A percentile compares a stretch with the other conserved stretches of the same genome.
phyloP scores from a whole-genome alignment of 2,113 vertebrate species.

The Lagopus leucura region DNA sequence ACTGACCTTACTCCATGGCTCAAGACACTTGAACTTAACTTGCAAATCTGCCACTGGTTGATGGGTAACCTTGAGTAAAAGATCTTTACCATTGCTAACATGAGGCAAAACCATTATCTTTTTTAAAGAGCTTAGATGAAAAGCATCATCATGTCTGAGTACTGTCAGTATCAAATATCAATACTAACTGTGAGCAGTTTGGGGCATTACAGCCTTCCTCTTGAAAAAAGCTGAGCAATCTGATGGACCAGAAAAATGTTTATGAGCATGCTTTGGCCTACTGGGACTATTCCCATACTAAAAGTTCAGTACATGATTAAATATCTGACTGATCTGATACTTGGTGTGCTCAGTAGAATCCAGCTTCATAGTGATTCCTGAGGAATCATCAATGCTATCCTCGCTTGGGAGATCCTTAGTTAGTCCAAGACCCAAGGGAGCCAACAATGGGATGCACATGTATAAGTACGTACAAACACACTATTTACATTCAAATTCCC shows the following conservation, averaged over 20 bases:
- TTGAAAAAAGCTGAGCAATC: neutral
- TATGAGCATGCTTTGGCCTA: neutral
- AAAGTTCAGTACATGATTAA: neutral
- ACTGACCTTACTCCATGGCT: neutral
- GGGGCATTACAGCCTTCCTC: neutral
- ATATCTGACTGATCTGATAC: accelerated
- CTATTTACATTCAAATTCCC: neutral
- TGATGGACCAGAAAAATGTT: neutral
- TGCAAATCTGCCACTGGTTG: neutral
- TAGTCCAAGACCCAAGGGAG: neutral
- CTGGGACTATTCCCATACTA: neutral
- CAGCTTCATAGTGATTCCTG: neutral
- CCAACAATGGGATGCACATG: neutral
- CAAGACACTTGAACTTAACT: neutral
- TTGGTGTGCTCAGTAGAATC: neutral
- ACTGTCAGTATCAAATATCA: neutral
- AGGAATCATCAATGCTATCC: neutral
- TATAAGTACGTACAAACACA: accelerated
- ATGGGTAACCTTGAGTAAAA: neutral
- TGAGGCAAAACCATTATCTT: neutral
- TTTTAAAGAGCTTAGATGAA: neutral
- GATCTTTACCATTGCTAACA: neutral
- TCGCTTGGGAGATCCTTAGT: neutral
- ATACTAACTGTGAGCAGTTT: neutral
- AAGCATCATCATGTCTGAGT: neutral